Conservation (phyloP, 2,113 vertebrate species). For the Anguilla rostrata region DNA sequence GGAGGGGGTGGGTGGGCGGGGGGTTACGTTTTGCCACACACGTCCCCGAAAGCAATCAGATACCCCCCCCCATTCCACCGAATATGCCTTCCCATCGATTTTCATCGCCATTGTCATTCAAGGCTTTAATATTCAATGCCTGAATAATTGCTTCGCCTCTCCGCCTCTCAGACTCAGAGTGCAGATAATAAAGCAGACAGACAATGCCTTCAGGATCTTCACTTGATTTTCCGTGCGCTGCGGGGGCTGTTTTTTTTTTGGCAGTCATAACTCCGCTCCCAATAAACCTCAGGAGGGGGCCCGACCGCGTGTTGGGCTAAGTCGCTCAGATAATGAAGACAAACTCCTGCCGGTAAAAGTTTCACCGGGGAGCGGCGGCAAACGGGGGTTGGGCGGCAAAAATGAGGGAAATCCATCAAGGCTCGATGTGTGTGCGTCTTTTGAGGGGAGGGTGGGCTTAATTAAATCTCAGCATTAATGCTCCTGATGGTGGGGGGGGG, state of each 20-base stretch:
- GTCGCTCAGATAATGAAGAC: conserved; percentile 2
- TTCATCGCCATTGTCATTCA: conserved; percentile 5
- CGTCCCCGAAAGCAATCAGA: conserved; percentile 18
- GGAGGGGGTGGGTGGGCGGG: too few species aligned
- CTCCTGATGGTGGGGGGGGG: too few species aligned
- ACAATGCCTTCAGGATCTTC: background rate
- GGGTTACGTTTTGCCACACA: background rate
- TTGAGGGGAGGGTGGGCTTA: background rate
- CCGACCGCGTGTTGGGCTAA: background rate
- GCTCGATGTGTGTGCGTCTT: conserved; percentile 3
- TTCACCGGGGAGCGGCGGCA: background rate
- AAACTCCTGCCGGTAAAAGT: background rate
- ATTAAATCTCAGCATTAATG: conserved; percentile 6
- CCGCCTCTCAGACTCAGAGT: background rate
- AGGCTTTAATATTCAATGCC: conserved; percentile 11
- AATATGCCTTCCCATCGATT: conserved; percentile 7
- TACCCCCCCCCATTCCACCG: background rate
- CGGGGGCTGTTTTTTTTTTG: conserved; percentile 3
- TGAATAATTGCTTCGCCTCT: conserved; percentile 21
- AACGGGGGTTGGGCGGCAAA: background rate
- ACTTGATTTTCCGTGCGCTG: background rate
- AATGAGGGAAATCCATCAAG: conserved; percentile 34
- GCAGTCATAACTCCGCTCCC: conserved; percentile 14
- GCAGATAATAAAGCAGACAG: background rate
- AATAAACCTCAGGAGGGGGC: background rate